Evolutionary conservation across 2,888 invertebrate species (phyloP), one percentile per base, ranked within the genome.

Genomic region (Spodoptera picta): DNA sequence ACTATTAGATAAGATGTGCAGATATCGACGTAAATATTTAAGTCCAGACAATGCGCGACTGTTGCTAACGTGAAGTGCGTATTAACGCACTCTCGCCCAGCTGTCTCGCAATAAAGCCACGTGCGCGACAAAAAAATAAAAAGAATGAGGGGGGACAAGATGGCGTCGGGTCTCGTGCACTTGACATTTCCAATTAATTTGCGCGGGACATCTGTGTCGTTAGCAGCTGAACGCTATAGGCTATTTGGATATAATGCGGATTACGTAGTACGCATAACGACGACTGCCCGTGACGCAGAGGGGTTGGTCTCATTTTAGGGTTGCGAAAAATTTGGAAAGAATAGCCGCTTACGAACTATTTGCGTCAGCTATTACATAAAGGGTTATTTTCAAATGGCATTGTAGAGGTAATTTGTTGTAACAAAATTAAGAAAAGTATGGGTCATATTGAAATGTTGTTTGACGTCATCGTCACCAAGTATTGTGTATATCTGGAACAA

Each of bases 151-250:
- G 36, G 89, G 89, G 85, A 86, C 89, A 92, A 92, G 91, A 92
- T 92, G 93, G 92, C 92, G 88, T 42, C 59, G 74, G 68, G 62
- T 73, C 84, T 85, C 87, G 87, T 92, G 94, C 93, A 94, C 94
- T 94, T 94, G 94, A 94, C 94, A 94, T 94, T 94, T 93, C 93
- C 94, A 93, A 94, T 94, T 94, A 94, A 94, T 94, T 94, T 93
- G 92, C 91, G 85, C 90, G 90, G 91, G 89, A 92, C 93, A 93
- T 94, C 94, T 94, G 94, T 93, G 92, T 86, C 82, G 88, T 87
- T 87, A 90, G 93, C 94, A 93, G 94, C 94, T 93, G 93, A 93
- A 86, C 83, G 78, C 80, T 83, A 87, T 85, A 81, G 87, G 88
- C 82, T 85, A 84, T 87, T 87, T 81, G 88, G 87, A 80, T 80